These are phyloP conservation scores for Pammene aurita DNA, from an alignment of 2,888 invertebrate species.

Conservation along the genomic window DNA sequence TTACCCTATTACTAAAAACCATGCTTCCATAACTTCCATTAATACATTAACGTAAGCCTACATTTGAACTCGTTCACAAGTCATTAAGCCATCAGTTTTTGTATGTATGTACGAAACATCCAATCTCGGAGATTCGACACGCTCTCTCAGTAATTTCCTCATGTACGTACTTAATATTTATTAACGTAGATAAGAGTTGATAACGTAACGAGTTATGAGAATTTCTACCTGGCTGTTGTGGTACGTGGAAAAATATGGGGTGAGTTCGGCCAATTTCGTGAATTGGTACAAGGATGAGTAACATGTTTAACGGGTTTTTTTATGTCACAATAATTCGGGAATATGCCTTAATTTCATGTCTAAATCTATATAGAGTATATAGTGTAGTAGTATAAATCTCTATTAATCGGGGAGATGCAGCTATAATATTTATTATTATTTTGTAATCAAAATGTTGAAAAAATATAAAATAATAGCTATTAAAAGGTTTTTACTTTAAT, in stretches of 20 bases:
- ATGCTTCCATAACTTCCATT: not conserved
- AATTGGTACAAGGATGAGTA: not conserved
- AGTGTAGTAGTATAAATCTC: no score
- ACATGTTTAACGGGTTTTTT: no score
- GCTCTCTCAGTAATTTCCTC: slow-evolving; percentile 29
- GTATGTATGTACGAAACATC: slow-evolving; percentile 22
- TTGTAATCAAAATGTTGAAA: no score
- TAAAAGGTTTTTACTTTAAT: no score
- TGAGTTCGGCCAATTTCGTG: not conserved
- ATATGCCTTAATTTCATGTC: no score
- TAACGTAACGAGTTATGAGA: slow-evolving; percentile 17
- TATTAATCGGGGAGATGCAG: no score
- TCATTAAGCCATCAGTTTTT: slow-evolving; percentile 22
- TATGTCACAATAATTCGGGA: no score
- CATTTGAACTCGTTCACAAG: not conserved
- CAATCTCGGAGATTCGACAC: slow-evolving; percentile 34
- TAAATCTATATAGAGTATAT: no score
- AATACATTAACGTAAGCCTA: slow-evolving; percentile 1
- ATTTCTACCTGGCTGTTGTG: slow-evolving; percentile 15
- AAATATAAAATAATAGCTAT: no score
- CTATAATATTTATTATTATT: no score
- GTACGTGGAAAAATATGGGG: slow-evolving; percentile 1
- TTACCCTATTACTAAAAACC: not conserved
- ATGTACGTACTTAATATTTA: slow-evolving; percentile 21
- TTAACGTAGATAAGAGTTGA: slow-evolving; percentile 26